These are phyloP conservation scores for Theristicus caerulescens DNA, from an alignment of 2,113 vertebrate genomes.

Conservation along the genomic window DNA sequence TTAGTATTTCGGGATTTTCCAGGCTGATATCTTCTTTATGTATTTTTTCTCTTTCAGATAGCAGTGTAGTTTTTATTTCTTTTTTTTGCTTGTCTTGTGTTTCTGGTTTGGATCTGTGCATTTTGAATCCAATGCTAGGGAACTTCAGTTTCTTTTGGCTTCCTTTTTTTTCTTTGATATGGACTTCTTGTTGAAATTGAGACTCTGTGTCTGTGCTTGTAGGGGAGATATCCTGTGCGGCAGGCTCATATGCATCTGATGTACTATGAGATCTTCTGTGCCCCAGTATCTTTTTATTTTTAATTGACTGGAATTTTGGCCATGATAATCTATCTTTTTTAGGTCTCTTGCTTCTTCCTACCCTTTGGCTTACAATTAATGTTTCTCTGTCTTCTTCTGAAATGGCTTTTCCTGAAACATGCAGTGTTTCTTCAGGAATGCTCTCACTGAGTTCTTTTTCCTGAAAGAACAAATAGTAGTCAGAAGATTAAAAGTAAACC, in stretches of 20 bases:
- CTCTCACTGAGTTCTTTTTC: constrained; percentile 43
- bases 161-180: background rate
- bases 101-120: constrained; percentile 58
- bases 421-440: constrained; percentile 36
- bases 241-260: constrained; percentile 72
- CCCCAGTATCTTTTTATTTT: constrained; percentile 46
- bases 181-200: constrained; percentile 21
- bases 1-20: background rate
- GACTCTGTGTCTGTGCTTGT: constrained; percentile 71
- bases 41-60: constrained; percentile 31
- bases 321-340: constrained; percentile 77
- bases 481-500: background rate
- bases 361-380: constrained; percentile 56
- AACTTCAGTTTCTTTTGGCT: constrained; percentile 56
- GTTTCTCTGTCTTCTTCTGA: constrained; percentile 67
- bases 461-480: background rate
- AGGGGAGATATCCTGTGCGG: constrained; percentile 51
- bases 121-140: constrained; percentile 66
- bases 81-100: constrained; percentile 27
- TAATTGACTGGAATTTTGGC: constrained; percentile 77
- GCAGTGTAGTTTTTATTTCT: constrained; percentile 34
- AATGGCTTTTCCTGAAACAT: constrained; percentile 32
- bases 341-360: constrained; percentile 56
- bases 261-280: constrained; percentile 78
- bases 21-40: background rate